Conservation (phyloP, 2,113 vertebrate genomes). For the Paraplagusia blochii region DNA sequence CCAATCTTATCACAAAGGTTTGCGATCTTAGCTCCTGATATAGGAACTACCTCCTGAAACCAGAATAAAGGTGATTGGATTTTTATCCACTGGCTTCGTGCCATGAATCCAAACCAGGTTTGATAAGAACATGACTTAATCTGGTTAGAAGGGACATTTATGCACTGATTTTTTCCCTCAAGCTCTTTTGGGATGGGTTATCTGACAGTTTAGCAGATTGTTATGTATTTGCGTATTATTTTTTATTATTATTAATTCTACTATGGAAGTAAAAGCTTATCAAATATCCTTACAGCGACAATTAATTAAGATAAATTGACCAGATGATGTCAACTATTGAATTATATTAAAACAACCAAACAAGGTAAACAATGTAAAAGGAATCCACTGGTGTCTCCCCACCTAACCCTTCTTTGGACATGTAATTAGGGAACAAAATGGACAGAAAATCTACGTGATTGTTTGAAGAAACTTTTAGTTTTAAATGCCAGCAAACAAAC, state of each 20-base stretch:
- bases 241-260: constrained; percentile 10
- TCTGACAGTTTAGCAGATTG: constrained; percentile 44
- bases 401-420: constrained; percentile 21
- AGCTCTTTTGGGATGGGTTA: constrained; percentile 43
- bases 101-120: constrained; percentile 42
- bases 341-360: no score
- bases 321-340: no score
- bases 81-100: constrained; percentile 47
- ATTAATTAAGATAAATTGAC: no score
- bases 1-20: constrained; percentile 64
- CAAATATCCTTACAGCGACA: no score
- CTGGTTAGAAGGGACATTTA: constrained; percentile 44
- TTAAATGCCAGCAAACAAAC: background rate
- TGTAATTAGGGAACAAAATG: constrained; percentile 1
- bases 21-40: constrained; percentile 56
- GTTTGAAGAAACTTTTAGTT: constrained; percentile 12
- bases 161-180: constrained; percentile 59
- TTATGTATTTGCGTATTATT: constrained; percentile 6
- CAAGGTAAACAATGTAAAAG: no score
- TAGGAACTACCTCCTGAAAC: constrained; percentile 48
- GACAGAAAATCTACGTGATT: constrained; percentile 19
- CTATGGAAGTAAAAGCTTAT: background rate
- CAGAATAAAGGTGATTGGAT: constrained; percentile 60
- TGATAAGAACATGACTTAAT: constrained; percentile 69
- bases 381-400: background rate